A percentile compares a stretch with the other conserved stretches of the same genome.
Evolutionary conservation across 2,797 vertebrate genomes (phyloP).

Genomic region (Typhlichthys subterraneus): DNA sequence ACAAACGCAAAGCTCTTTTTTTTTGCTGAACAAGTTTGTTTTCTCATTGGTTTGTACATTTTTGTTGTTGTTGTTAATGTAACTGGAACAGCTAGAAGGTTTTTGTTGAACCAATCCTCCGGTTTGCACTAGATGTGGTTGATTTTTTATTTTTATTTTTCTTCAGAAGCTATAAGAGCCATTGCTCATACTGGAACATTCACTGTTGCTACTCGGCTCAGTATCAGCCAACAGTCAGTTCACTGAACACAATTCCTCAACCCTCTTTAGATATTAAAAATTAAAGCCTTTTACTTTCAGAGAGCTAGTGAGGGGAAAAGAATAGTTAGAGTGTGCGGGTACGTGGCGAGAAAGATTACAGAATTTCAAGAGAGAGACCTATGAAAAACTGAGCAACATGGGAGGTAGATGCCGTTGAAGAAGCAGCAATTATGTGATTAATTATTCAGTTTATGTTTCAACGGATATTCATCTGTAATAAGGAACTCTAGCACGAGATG

Average conservation of each 20-base stretch:
- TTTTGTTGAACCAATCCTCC: constrained; percentile 49
- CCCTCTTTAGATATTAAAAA: constrained; percentile 67
- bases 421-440: constrained; percentile 77
- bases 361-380: constrained; percentile 52
- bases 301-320: constrained; percentile 30
- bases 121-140: constrained; percentile 68
- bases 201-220: constrained; percentile 61
- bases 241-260: constrained; percentile 40
- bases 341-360: constrained; percentile 38
- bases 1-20: constrained; percentile 39
- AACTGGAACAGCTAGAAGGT: constrained; percentile 64
- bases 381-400: constrained; percentile 41
- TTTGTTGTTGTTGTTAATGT: constrained; percentile 54
- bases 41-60: constrained; percentile 56
- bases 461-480: constrained; percentile 55
- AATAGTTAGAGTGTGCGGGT: constrained; percentile 34
- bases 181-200: constrained; percentile 66
- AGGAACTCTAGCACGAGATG: too few relatives aligned
- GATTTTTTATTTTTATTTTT: constrained; percentile 32
- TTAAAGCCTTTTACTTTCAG: constrained; percentile 63
- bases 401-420: constrained; percentile 64
- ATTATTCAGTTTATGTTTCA: constrained; percentile 71
- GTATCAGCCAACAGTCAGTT: constrained; percentile 34
- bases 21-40: constrained; percentile 55
- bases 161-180: constrained; percentile 39